phyloP scores from a whole-genome alignment of 1,140 invertebrate genomes.

The Penaeus japonicus region DNA sequence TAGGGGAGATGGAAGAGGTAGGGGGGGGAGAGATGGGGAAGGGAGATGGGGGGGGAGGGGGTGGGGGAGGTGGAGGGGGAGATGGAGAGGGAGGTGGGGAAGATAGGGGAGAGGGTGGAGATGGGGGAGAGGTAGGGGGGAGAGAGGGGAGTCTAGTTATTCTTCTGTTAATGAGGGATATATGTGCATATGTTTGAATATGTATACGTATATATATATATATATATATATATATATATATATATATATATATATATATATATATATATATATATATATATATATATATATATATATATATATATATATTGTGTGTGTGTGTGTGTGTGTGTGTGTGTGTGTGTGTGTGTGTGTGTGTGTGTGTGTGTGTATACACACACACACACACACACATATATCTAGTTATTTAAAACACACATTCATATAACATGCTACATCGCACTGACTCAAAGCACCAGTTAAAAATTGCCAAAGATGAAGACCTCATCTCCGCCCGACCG shows the following conservation, averaged over 20 bases:
- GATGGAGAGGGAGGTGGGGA: background rate
- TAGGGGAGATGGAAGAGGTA: background rate
- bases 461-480: no score
- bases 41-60: background rate
- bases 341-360: background rate
- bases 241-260: slow-evolving; percentile 20
- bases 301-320: background rate
- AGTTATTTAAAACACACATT: no score
- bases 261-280: slow-evolving; percentile 28
- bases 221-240: slow-evolving; percentile 23
- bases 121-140: background rate
- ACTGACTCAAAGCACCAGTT: no score
- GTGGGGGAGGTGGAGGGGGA: background rate
- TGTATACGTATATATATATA: slow-evolving; percentile 11
- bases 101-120: background rate
- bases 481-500: no score
- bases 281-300: background rate
- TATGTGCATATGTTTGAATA: background rate
- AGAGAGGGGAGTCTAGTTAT: background rate
- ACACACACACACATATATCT: no score
- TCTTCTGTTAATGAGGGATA: background rate
- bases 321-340: background rate
- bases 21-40: background rate
- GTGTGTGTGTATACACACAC: background rate
- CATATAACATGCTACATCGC: no score